Base-by-base conservation (phyloP, 2,888 invertebrate genomes). In the Mellilla xanthometata region DNA sequence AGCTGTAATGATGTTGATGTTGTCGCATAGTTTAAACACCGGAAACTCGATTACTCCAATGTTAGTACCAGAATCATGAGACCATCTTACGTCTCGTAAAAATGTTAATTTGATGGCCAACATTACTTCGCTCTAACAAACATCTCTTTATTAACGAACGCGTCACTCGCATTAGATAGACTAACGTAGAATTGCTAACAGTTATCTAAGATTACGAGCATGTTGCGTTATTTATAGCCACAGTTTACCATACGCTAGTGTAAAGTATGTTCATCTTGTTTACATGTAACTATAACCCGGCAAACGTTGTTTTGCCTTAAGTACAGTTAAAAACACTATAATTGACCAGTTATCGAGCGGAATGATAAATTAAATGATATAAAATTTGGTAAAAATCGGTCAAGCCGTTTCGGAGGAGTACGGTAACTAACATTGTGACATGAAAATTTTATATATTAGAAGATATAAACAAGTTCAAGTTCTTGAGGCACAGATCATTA, bases 41-140 rank as follows among this genome's bases (percentile, higher is more conserved):
- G 40, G 39, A 46, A 40, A 40, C 12, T 39, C 26, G 15, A 35
- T 46, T 26, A n/a, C n/a, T n/a, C n/a, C n/a, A n/a, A n/a, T n/a
- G n/a, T n/a, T n/a, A n/a, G n/a, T n/a, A n/a, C n/a, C 27, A 28
- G 31, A 27, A 31, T 13, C 29, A 23, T 24, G 19, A 23, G 26
- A 28, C 39, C 31, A 27, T 32, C 36, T 23, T 35, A 38, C 32
- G 22, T 33, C 47, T 47, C 40, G 47, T 46, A 47, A 36, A 47
- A 47, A 47, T 50, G 42, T 28, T 35, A 50, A 48, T 54, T 43
- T 43, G 40, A 54, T 51, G 30, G 39, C 31, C 39, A 23, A 32
- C 40, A 40, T 30, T 19, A 35, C 36, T 28, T 24, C 23, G 9
- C 35, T 28, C 13, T 39, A 31, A 49, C 50, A 47, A 51, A 56